Conservation (phyloP, 2,888 invertebrate genomes). For the Limenitis camilla region DNA sequence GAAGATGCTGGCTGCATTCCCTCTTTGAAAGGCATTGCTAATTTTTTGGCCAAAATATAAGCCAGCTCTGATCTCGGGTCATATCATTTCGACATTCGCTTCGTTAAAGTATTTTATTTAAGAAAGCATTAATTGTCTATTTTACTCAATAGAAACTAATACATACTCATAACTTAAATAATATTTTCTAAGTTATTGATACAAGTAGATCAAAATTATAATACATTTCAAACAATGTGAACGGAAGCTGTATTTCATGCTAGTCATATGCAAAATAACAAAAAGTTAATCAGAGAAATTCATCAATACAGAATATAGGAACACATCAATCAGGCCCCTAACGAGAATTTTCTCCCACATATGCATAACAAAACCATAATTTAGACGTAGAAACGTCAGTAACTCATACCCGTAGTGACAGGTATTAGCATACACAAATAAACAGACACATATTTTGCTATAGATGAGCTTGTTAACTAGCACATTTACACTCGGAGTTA, state of each 20-base stretch:
- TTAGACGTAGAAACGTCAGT: constrained; percentile 53
- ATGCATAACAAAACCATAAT: constrained; percentile 67
- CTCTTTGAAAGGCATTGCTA: no score
- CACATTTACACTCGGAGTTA: constrained; percentile 18
- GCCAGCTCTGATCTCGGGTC: no score
- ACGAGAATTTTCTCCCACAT: constrained; percentile 60
- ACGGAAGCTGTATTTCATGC: constrained; percentile 1
- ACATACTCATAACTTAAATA: no score
- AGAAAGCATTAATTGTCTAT: no score
- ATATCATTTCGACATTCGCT: no score
- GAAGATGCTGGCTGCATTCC: no score
- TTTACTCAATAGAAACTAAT: no score
- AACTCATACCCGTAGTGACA: constrained; percentile 57
- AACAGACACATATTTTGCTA: constrained; percentile 20
- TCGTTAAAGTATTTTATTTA: no score
- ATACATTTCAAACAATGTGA: not conserved
- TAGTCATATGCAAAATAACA: constrained; percentile 8
- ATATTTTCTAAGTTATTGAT: not conserved
- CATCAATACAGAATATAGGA: constrained; percentile 25
- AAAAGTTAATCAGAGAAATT: constrained; percentile 11
- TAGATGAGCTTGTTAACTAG: constrained; percentile 23
- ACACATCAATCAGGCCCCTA: constrained; percentile 40
- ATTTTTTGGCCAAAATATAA: no score
- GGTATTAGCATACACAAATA: constrained; percentile 59
- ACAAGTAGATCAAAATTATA: not conserved